A percentile compares a stretch with the other conserved stretches of the same genome.
phyloP scores from a whole-genome alignment of 2,797 vertebrate genomes.

The Tragopan temminckii region DNA sequence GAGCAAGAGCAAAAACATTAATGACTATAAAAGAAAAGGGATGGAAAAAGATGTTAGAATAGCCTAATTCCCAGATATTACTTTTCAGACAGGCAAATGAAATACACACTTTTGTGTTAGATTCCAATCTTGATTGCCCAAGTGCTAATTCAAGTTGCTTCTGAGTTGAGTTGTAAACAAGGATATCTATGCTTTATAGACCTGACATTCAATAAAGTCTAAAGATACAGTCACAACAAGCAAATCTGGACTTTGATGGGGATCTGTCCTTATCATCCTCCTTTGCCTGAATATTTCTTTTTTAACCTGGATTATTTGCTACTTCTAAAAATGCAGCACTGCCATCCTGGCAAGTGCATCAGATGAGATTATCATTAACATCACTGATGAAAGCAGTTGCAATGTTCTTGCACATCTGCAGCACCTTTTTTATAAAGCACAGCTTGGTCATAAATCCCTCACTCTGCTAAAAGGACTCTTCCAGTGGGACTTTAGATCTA shows the following conservation, averaged over 20 bases:
- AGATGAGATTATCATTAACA: not conserved
- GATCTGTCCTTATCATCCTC: not conserved
- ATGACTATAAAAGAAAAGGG: not conserved
- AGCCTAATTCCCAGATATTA: not conserved
- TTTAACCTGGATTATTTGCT: not conserved
- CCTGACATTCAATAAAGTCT: not conserved
- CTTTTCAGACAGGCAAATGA: slow-evolving; percentile 4
- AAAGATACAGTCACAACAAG: not conserved
- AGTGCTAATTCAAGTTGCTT: not conserved
- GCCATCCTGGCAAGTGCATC: not conserved
- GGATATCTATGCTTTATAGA: not conserved
- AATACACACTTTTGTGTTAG: not conserved
- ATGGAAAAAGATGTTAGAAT: not conserved
- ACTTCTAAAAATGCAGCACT: not conserved
- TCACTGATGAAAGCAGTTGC: not conserved
- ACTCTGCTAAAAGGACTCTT: not conserved
- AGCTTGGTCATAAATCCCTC: not conserved
- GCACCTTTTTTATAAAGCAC: not conserved
- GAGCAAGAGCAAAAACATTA: not conserved
- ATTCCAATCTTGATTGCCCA: not conserved
- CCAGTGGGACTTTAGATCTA: not conserved
- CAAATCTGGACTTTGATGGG: not conserved
- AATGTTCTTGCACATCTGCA: not conserved
- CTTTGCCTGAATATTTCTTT: not conserved
- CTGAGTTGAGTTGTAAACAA: not conserved